Conservation (phyloP, 2,113 vertebrate species). For the Agelaius phoeniceus region DNA sequence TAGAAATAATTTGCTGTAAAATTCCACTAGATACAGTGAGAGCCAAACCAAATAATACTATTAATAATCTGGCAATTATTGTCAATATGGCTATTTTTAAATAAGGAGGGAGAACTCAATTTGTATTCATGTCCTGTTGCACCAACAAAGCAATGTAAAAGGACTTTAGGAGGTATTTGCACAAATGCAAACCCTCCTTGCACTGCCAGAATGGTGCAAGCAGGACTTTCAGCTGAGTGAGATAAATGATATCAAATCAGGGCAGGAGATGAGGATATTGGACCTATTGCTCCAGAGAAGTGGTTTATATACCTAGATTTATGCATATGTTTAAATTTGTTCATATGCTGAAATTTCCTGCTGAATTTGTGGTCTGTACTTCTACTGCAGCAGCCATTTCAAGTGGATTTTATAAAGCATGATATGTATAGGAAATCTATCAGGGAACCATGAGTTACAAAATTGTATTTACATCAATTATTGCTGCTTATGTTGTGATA, state of each 20-base stretch:
- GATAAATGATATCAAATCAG: not conserved
- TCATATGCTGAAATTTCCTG: not conserved
- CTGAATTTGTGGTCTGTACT: not conserved
- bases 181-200: not conserved
- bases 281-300: not conserved
- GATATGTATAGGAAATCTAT: not conserved
- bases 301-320: not conserved
- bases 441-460: not conserved
- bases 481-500: not conserved
- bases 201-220: not conserved
- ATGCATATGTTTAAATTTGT: not conserved
- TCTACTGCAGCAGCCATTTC: not conserved
- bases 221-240: not conserved
- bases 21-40: not conserved
- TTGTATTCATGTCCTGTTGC: not conserved
- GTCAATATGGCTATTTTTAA: not conserved
- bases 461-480: not conserved
- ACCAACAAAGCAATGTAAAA: not conserved
- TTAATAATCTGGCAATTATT: constrained; percentile 21
- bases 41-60: not conserved
- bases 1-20: not conserved
- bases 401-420: not conserved
- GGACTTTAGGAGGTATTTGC: not conserved
- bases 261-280: not conserved
- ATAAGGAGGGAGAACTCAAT: not conserved